Percentiles rank a stretch among this genome's conserved stretches.
Conservation (phyloP, 2,113 vertebrate species). For the Nymphicus hollandicus region DNA sequence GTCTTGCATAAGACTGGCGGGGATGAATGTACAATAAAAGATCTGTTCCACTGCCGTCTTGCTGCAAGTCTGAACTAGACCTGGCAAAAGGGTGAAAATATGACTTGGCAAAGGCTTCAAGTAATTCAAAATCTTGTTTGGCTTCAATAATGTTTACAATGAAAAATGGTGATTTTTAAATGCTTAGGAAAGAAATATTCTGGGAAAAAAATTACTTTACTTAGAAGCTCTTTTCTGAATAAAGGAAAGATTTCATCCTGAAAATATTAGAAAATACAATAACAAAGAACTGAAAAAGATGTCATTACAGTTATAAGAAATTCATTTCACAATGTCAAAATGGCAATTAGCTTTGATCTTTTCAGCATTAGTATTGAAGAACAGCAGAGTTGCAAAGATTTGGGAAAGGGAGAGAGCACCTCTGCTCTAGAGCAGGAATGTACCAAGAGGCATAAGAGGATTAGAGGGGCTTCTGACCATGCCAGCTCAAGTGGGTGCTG, state of each 20-base stretch:
- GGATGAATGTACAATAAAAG: not conserved
- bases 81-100: not conserved
- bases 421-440: accelerated
- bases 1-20: not conserved
- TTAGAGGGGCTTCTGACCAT: not conserved
- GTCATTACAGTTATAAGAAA: not conserved
- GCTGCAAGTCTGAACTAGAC: not conserved
- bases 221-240: not conserved
- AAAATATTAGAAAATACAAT: not conserved
- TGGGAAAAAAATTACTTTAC: not conserved
- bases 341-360: not conserved
- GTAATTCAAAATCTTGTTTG: not conserved
- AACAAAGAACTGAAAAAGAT: not conserved
- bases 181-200: not conserved
- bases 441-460: not conserved
- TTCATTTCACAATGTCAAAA: not conserved
- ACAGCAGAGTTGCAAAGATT: not conserved
- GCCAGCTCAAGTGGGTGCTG: not conserved
- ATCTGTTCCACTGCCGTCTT: not conserved
- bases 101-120: not conserved
- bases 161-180: not conserved
- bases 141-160: not conserved
- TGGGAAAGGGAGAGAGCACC: not conserved
- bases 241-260: not conserved
- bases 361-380: not conserved